These are phyloP conservation scores for Spilogale gracilis DNA, from an alignment of 2,113 vertebrate genomes.

Conservation along the genomic window DNA sequence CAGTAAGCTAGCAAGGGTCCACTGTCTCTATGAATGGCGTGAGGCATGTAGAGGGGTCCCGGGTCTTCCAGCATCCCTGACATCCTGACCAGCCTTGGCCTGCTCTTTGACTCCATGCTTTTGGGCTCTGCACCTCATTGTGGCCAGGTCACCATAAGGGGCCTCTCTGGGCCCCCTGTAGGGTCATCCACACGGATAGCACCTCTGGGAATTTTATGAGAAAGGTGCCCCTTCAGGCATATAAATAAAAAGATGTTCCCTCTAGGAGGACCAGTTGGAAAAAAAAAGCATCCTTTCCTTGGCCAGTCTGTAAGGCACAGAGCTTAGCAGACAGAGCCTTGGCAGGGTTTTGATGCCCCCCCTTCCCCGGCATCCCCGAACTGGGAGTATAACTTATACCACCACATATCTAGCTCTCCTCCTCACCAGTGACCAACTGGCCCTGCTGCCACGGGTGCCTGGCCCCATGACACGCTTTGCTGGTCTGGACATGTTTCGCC, in stretches of 20 bases:
- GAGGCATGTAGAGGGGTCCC: fast-evolving
- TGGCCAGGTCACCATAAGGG: too few species aligned
- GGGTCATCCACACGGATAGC: neutral
- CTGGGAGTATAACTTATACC: neutral
- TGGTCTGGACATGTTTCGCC: neutral
- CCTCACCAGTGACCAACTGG: neutral
- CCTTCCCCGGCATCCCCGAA: too few species aligned
- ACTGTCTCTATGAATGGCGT: neutral
- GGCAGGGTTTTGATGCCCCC: neutral
- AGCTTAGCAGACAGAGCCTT: neutral
- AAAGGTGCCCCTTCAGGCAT: neutral
- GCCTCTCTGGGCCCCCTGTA: neutral
- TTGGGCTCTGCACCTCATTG: neutral
- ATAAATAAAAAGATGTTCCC: neutral
- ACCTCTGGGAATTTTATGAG: neutral
- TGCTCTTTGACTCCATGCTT: neutral
- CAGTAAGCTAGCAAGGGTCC: neutral
- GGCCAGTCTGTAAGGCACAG: neutral
- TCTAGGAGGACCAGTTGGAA: neutral
- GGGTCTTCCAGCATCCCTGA: neutral
- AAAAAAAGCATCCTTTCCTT: neutral
- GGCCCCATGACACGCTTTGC: neutral
- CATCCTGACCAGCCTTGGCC: neutral
- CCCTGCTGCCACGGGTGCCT: neutral
- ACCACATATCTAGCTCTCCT: neutral